Base-by-base conservation (phyloP, 1,140 invertebrate species). In the Cydia strobilella region DNA sequence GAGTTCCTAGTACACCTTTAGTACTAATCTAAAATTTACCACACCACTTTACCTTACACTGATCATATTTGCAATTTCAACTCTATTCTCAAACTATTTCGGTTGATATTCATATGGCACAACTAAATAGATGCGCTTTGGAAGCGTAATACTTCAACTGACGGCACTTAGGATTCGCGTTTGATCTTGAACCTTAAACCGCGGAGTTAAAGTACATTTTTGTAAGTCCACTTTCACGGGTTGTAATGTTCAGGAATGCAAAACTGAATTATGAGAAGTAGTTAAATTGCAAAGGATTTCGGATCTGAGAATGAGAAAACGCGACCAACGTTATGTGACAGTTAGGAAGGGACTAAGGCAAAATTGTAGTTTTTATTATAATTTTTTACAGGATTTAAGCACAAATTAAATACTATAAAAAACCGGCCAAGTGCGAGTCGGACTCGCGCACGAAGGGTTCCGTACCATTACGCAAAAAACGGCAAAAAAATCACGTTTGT, bases 1-100 rank as follows among this genome's bases (percentile, higher is more conserved):
- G 20, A 54, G 51, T 54, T 54, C 20, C 10, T 59, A 23, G 54
- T 59, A 59, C 54, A 59, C 54, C 54, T 59, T 59, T 59, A 59
- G 20, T 23, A 20, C 18, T 59, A 23, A 59, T 10, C 18, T 12
- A 10, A 3, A 12, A 20, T 59, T 20, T 12, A 59, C 20, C 20
- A 59, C 10, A 59, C 20, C 54, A 3, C 18, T 3, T 9, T 59
- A 20, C 10, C 7, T 59, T n/a, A 10, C 20, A 23, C 9, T 12
- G n/a, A 59, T n/a, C 9, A 12, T 23, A 3, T 9, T 3, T 23
- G 15, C 2, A 59, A 23, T 23, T 23, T 23, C 10, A 59, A 12
- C 54, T 23, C 12, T 59, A 59, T 59, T 20, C 6, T 12, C 0
- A 9, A 59, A 1, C 54, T 1, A 12, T 23, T 59, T 10, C 5